Evolutionary conservation across 1,140 invertebrate species (phyloP), one percentile per base, ranked within the genome.

Genomic region (Panagrolaimus sp.): DNA sequence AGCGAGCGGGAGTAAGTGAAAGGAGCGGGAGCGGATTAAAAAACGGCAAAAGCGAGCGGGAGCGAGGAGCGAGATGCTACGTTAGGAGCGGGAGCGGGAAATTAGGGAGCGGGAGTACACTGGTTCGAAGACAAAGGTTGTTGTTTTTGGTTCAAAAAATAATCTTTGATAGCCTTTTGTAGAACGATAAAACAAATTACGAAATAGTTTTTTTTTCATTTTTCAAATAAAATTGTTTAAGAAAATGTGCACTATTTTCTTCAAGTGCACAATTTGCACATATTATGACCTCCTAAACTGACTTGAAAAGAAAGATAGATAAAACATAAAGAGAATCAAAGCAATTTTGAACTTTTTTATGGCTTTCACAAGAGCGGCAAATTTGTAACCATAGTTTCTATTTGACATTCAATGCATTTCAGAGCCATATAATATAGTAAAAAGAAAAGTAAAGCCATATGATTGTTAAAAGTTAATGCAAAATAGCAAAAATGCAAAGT

Each of bases 221-320:
- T 57, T 57, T 13, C 11, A 11, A 11, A 25, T 57, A 27, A 57
- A 27, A 11, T 27, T 57, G n/a, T 57, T 57, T 16, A 57, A 57
- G 51, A 57, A 25, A 27, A 57, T 57, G 51, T 27, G 20, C 11
- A 25, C 51, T 13, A 27, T 57, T 14, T 25, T 57, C 9, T 11
- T 57, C 51, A 27, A 57, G 51, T 11, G 51, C 51, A 20, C 51
- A 57, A 57, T 57, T 57, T 11, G 51, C 11, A 57, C 51, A 57
- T 57, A 57, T 57, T 27, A 57, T 57, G 13, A 57, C 51, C 20
- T 20, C 11, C 51, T 57, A 57, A 25, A 25, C 20, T 57, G 27
- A 57, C 9, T n/a, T n/a, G n/a, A n/a, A n/a, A n/a, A 57, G 20
- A n/a, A 57, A 57, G 20, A 57, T 11, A n/a, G 0, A 11, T 57